Evolutionary conservation across 2,113 vertebrate species (phyloP).

Genomic region (Burhinus oedicnemus): DNA sequence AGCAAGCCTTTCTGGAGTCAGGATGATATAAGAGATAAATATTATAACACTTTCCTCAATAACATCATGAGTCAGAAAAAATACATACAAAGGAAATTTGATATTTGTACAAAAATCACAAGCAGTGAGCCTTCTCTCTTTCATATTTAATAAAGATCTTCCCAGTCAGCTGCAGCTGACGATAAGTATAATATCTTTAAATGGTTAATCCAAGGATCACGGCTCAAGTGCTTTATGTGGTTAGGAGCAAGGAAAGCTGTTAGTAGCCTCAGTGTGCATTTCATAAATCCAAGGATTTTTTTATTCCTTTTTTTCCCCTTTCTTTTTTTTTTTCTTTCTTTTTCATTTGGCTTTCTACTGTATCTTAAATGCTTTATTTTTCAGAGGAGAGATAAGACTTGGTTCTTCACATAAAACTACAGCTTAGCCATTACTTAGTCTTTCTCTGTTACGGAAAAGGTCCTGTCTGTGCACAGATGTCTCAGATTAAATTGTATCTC

Average conservation of each 20-base stretch:
- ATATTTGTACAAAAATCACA: slow-evolving; percentile 52
- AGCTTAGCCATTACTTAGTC: slow-evolving; percentile 85
- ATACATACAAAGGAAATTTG: background rate
- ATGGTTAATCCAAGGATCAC: slow-evolving; percentile 74
- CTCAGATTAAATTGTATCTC: slow-evolving; percentile 98
- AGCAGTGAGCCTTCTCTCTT: slow-evolving; percentile 21
- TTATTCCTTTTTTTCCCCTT: background rate
- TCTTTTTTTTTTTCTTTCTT: background rate
- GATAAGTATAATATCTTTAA: slow-evolving; percentile 76
- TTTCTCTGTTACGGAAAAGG: slow-evolving; percentile 84
- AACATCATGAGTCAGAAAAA: background rate
- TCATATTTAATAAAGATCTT: slow-evolving; percentile 73
- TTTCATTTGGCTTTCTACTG: slow-evolving; percentile 46
- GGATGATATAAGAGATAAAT: background rate
- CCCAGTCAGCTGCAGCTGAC: slow-evolving; percentile 62
- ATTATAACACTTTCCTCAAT: background rate
- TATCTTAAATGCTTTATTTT: slow-evolving; percentile 87
- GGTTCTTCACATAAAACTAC: slow-evolving; percentile 87
- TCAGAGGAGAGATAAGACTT: slow-evolving; percentile 88
- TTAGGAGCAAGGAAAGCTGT: slow-evolving; percentile 56
- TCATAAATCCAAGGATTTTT: slow-evolving; percentile 63
- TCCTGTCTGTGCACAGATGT: slow-evolving; percentile 95
- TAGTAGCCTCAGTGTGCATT: slow-evolving; percentile 48
- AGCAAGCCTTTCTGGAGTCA: background rate
- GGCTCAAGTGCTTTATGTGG: slow-evolving; percentile 65